Conservation (phyloP, 2,797 vertebrate genomes). For the Eleutherodactylus coqui region DNA sequence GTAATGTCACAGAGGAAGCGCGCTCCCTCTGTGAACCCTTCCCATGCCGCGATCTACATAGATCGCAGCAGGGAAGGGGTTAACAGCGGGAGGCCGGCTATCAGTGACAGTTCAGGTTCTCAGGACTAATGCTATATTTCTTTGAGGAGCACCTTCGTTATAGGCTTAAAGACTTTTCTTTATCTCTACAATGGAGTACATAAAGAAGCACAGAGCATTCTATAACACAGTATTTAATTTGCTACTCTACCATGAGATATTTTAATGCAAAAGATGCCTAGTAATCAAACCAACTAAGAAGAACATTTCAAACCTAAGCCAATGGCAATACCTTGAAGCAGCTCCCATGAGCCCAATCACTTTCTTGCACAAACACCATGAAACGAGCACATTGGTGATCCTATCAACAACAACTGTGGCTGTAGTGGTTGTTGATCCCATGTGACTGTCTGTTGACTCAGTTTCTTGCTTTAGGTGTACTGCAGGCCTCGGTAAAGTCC, state of each 20-base stretch:
- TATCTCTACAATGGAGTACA: not conserved
- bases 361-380: conserved; percentile 7
- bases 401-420: conserved; percentile 7
- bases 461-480: not conserved
- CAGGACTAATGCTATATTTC: not conserved
- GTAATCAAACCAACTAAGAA: not conserved
- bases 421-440: not conserved
- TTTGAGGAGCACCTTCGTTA: not conserved
- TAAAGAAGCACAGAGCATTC: not conserved
- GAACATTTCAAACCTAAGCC: not conserved
- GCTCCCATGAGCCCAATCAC: not conserved
- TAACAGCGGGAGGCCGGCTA: too few species aligned
- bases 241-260: too few species aligned
- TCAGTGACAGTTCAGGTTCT: too few species aligned
- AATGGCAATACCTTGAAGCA: not conserved
- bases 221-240: not conserved
- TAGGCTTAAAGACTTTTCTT: too few species aligned
- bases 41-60: too few species aligned
- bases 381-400: conserved; percentile 16
- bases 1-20: too few species aligned
- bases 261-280: not conserved
- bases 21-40: too few species aligned
- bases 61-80: too few species aligned
- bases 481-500: not conserved
- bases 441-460: not conserved